These are phyloP conservation scores for Colaptes auratus DNA, from an alignment of 2,113 vertebrate species.

Conservation along the genomic window DNA sequence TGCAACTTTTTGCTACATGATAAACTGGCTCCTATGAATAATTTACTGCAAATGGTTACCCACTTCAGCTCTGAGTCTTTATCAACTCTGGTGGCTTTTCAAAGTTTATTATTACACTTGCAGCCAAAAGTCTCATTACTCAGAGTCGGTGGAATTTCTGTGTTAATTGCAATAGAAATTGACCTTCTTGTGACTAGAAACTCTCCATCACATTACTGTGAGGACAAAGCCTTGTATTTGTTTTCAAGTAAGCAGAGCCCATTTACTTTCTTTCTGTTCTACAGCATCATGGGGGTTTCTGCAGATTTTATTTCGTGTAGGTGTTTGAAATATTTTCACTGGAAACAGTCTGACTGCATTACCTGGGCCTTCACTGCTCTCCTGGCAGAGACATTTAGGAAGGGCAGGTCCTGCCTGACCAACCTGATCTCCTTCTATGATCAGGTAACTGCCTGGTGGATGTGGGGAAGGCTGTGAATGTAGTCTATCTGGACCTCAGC, in stretches of 20 bases:
- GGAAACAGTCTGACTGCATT: background rate
- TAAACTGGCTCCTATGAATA: slow-evolving; percentile 47
- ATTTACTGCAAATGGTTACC: slow-evolving; percentile 31
- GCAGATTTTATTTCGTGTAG: background rate
- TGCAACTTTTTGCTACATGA: slow-evolving; percentile 55
- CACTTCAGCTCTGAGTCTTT: slow-evolving; percentile 27
- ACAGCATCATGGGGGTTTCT: rapidly evolving
- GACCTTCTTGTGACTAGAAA: background rate
- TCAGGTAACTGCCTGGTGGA: no score
- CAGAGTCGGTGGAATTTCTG: background rate
- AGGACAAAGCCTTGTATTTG: background rate
- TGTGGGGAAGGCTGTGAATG: no score
- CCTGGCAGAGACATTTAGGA: background rate
- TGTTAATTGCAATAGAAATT: background rate
- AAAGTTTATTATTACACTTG: slow-evolving; percentile 13
- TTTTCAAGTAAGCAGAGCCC: background rate
- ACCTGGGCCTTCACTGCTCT: background rate
- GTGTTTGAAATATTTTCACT: background rate
- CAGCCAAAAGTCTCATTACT: background rate
- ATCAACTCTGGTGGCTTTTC: slow-evolving; percentile 31
- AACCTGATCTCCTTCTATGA: no score
- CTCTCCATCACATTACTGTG: background rate
- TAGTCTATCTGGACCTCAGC: no score
- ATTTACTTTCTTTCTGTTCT: background rate
- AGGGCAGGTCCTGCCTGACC: no score